Base-by-base conservation (phyloP, 1,140 invertebrate species). In the Drosophila ohnishii region DNA sequence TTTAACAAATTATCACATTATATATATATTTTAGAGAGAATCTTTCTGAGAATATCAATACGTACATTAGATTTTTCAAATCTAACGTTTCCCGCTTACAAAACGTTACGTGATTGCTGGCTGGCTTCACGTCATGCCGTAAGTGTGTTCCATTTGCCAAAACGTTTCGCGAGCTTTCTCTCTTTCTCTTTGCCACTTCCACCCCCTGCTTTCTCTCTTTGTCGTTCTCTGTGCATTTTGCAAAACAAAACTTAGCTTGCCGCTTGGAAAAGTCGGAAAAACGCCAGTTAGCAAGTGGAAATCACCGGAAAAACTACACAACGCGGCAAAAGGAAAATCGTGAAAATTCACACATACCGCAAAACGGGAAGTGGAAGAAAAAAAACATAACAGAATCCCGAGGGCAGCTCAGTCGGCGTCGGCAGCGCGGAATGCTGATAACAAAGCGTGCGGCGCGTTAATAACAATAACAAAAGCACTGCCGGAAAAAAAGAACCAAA, bases 301-400 rank as follows among this genome's bases (percentile, higher is more conserved):
- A 88, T 84, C 84, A 80, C 84, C 84, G 84, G 84, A 87, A 87
- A 87, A 87, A 88, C 84, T 88, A 80, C 84, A 75, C 45, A 84
- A 62, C 84, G 83, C 83, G 83, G 83, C 63, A 73, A 44, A 69
- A 50, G 53, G 55, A 44, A 71, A 73, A 77, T 32, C 63, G 57
- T 69, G 65, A 67, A 84, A 75, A 64, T 30, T 45, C 37, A 19
- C 13, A 62, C 32, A 74, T 45, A 58, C 56, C 67, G 57, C 70
- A 71, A 58, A 53, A 61, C 67, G 47, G 70, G 69, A 62, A 37
- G 45, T 53, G 47, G 14, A 11, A 57, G 39, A 35, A 45, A 65
- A 28, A 74, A 61, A 59, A 28, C 25, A 28, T 28, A 70, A 57
- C 58, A 77, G 48, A 47, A 62, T 65, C 48, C 67, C 62, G 59